phyloP scores from a whole-genome alignment of 2,797 vertebrate genomes.

The Gambelia wislizenii region DNA sequence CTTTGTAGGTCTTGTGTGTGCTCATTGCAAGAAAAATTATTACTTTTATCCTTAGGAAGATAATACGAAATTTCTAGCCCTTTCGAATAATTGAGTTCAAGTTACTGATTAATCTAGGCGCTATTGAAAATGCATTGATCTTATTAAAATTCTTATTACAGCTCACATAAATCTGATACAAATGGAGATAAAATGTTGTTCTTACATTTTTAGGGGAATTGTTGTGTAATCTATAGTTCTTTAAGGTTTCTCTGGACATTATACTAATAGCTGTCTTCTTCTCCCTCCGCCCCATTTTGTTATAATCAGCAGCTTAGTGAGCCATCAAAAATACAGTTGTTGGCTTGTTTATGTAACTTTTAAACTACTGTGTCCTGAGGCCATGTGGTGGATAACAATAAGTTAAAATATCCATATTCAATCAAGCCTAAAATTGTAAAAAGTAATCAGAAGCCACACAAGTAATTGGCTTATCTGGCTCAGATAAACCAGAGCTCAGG shows the following conservation, averaged over 20 bases:
- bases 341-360: conserved; percentile 26
- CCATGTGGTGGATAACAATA: background rate
- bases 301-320: background rate
- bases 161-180: background rate
- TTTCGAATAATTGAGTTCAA: background rate
- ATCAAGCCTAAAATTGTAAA: conserved; percentile 1
- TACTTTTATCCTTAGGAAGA: conserved; percentile 6
- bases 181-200: conserved; percentile 7
- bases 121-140: background rate
- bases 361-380: background rate
- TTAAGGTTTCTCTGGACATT: conserved; percentile 8
- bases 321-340: background rate
- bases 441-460: background rate
- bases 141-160: background rate
- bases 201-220: background rate
- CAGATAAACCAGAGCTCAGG: background rate
- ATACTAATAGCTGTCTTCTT: conserved; percentile 8
- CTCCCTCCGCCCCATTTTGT: background rate
- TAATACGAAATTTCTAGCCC: background rate
- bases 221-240: background rate
- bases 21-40: conserved; percentile 1
- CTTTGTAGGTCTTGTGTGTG: conserved; percentile 85
- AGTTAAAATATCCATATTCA: conserved; percentile 5
- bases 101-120: background rate
- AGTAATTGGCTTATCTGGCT: conserved; percentile 4